Evolutionary conservation across 1,140 invertebrate genomes (phyloP).

Genomic region (Drosophila lacertosa): DNA sequence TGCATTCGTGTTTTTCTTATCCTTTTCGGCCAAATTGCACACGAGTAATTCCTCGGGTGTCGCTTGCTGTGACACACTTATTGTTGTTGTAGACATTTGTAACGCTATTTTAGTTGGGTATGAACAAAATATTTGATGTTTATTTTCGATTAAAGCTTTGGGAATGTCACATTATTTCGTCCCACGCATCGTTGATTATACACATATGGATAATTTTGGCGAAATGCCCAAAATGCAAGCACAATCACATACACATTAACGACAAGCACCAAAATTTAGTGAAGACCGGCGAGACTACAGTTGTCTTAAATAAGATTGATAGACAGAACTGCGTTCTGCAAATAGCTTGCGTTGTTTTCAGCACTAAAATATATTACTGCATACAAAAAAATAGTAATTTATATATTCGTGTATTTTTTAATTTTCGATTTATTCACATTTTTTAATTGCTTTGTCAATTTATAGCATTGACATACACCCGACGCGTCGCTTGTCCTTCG

Average conservation of each 20-base stretch:
- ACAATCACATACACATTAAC: neutral
- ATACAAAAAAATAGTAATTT: neutral
- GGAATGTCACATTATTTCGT: neutral
- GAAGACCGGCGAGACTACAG: constrained; percentile 2
- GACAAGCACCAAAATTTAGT: neutral
- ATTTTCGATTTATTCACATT: neutral
- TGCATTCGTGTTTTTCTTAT: constrained; percentile 37
- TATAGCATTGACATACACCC: constrained; percentile 10
- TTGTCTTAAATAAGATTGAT: neutral
- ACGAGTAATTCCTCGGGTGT: too few species aligned
- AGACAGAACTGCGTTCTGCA: neutral
- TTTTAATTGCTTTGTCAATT: neutral
- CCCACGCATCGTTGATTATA: too few species aligned
- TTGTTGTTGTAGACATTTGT: too few species aligned
- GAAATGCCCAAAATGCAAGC: neutral
- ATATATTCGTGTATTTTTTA: neutral
- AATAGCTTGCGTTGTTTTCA: neutral
- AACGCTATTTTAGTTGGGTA: too few species aligned
- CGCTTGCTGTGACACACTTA: too few species aligned
- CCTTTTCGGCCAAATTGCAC: constrained; percentile 5
- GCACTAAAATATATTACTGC: too few species aligned
- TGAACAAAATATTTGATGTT: neutral
- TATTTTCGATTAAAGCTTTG: neutral
- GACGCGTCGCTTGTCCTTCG: constrained; percentile 31
- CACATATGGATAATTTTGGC: constrained; percentile 1